Percentiles rank a stretch among this genome's conserved stretches.
phyloP scores from a whole-genome alignment of 2,797 vertebrate species.

The Acipenser ruthenus region DNA sequence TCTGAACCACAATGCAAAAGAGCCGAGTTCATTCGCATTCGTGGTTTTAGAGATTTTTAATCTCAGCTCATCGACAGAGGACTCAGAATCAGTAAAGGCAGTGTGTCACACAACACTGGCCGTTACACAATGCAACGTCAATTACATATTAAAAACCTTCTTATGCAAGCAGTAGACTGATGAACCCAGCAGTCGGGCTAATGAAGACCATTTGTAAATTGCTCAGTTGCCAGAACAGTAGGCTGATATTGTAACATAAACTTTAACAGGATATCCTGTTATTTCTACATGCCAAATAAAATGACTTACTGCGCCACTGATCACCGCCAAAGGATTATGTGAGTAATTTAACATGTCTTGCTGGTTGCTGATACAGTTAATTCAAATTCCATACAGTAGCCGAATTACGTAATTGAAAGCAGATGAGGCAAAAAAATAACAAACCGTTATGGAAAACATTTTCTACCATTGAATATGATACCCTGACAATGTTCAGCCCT shows the following conservation, averaged over 20 bases:
- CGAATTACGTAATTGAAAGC: slow-evolving; percentile 27
- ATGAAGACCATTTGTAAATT: too few relatives aligned
- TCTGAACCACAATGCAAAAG: too few relatives aligned
- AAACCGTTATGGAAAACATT: slow-evolving; percentile 6
- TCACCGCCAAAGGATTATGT: slow-evolving; percentile 28
- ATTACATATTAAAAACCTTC: too few relatives aligned
- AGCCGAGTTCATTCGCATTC: too few relatives aligned
- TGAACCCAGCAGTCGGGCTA: too few relatives aligned
- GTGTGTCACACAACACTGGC: too few relatives aligned
- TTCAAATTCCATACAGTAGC: slow-evolving; percentile 33
- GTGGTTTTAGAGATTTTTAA: too few relatives aligned
- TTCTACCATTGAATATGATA: slow-evolving; percentile 28
- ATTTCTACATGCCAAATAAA: slow-evolving; percentile 22
- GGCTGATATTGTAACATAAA: slow-evolving; percentile 8
- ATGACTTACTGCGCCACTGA: slow-evolving; percentile 11
- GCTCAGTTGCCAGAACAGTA: slow-evolving; percentile 5
- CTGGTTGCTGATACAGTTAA: slow-evolving; percentile 17
- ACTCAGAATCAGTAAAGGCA: too few relatives aligned
- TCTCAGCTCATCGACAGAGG: too few relatives aligned
- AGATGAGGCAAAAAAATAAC: slow-evolving; percentile 27
- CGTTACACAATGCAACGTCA: too few relatives aligned
- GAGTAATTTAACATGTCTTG: slow-evolving; percentile 24
- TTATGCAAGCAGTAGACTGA: too few relatives aligned
- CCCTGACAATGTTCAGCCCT: slow-evolving; percentile 11
- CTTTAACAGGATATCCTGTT: slow-evolving; percentile 11